A percentile compares a stretch with the other conserved stretches of the same genome.
phyloP scores from a whole-genome alignment of 2,113 vertebrate species.

The Prochilodus magdalenae region DNA sequence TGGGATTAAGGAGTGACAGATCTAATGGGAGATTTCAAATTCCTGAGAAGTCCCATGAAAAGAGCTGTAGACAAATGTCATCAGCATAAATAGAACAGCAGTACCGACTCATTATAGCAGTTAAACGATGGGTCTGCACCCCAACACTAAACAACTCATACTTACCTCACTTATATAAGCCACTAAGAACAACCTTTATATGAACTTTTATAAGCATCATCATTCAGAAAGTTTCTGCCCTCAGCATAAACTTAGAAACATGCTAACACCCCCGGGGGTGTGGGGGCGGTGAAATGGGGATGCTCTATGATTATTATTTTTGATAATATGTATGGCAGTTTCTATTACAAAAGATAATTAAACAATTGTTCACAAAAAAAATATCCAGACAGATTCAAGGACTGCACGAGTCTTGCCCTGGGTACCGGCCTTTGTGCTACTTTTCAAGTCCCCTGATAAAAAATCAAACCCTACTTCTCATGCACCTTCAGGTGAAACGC shows the following conservation, averaged over 20 bases:
- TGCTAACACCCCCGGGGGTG: too few relatives aligned
- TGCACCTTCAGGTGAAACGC: not conserved
- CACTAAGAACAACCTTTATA: not conserved
- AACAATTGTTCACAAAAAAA: too few relatives aligned
- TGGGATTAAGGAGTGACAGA: slow-evolving; percentile 20
- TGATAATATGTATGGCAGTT: too few relatives aligned
- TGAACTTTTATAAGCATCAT: not conserved
- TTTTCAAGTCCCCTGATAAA: not conserved
- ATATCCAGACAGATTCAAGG: not conserved
- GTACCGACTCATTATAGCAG: not conserved
- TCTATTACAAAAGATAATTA: too few relatives aligned
- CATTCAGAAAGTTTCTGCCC: too few relatives aligned
- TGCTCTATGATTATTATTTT: too few relatives aligned
- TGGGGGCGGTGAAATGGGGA: too few relatives aligned
- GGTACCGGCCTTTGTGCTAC: not conserved
- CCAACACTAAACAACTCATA: not conserved
- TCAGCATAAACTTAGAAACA: too few relatives aligned
- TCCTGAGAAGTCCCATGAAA: not conserved
- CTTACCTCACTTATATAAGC: not conserved
- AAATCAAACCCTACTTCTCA: slow-evolving; percentile 1
- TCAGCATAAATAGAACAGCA: not conserved
- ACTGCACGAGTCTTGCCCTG: not conserved
- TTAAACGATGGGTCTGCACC: not conserved
- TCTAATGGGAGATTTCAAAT: slow-evolving; percentile 30
- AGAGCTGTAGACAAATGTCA: not conserved